Evolutionary conservation across 2,113 vertebrate genomes (phyloP), one percentile per base, ranked within the genome.

Genomic region (Spheniscus mendiculus): DNA sequence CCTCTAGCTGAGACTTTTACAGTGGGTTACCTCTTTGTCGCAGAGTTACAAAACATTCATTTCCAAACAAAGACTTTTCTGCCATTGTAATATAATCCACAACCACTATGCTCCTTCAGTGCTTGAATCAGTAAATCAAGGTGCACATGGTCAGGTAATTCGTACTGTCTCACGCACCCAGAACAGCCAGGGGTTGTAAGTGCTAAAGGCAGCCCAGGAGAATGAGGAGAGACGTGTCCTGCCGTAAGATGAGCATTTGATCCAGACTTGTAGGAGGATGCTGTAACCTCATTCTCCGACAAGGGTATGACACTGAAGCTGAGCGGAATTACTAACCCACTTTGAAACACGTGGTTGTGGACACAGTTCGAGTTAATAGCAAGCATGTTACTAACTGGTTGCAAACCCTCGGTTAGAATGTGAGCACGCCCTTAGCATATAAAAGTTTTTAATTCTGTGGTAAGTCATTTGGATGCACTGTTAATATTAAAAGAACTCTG

Each of bases 121-220:
- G 42, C 74, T 69, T 1, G 0, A 10, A 16, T 32, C 7, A 4
- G 61, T 6, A 14, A 1, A 30, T 34, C 49, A 21, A 62, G 74
- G 55, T 32, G 38, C 34, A 26, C 3, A 1, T 19, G 34, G 18
- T 7, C 18, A 36, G 53, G 56, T 20, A 20, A 44, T 16, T 45
- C 5, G 1, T 17, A 27, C 23, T 3, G 18, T 36, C 55, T n/a
- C 4, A 0, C 2, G 6, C n/a, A 34, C n/a, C 52, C 47, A 9
- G 14, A 47, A 26, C 16, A 65, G 50, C 49, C 80, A 30, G 42
- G 42, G 42, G 11, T 1, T 70, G 2, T 7, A 47, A 40, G 40
- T 26, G 88, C 83, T 29, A 2, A 36, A 42, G 80, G n/a, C 69
- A 73, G 72, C 88, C 50, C 12, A 4, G 58, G 62, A 61, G 29